Evolutionary conservation across 2,888 invertebrate species (phyloP), one percentile per base, ranked within the genome.

Genomic region (Morinoia aosen): DNA sequence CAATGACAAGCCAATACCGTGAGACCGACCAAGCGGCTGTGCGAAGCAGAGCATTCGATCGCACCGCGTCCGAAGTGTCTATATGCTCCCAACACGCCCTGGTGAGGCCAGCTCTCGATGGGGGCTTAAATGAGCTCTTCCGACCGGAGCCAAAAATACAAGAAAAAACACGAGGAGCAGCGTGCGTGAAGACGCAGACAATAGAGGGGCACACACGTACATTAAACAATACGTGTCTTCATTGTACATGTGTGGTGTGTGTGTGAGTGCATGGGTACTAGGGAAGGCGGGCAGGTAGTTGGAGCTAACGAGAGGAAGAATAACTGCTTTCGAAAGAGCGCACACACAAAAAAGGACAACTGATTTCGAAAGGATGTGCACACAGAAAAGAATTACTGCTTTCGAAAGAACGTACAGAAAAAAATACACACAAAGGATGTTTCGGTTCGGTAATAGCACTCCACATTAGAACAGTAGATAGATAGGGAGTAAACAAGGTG

Each of bases 151-250:
- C 25, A 33, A 76, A 76, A 76, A 76, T 76, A 76, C 25, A 8
- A 76, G 76, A 76, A 76, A 76, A 76, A 76, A 76, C 76, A 25
- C 76, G 76, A 76, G 76, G 25, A 16, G 76, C 76, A 76, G 76
- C 25, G 76, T 76, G 76, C 76, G 33, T 76, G 76, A 76, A 76
- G 76, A 76, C 76, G 10, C 76, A 33, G 76, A 76, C 76, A 76
- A 76, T 76, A 76, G 25, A 76, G 76, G 76, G 33, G 76, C 76
- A 76, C 76, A 76, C 76, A 76, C 76, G 76, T 76, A 76, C 76
- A 33, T 76, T 33, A 76, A 76, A 76, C 76, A 76, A 76, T 33
- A 76, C 25, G 76, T 76, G 76, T 76, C 76, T 76, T 33, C 76
- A 33, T 10, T 76, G 76, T 16, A 76, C 25, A 76, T 76, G 76